phyloP scores from a whole-genome alignment of 1,140 invertebrate species.

The Aphelenchoides fujianensis region DNA sequence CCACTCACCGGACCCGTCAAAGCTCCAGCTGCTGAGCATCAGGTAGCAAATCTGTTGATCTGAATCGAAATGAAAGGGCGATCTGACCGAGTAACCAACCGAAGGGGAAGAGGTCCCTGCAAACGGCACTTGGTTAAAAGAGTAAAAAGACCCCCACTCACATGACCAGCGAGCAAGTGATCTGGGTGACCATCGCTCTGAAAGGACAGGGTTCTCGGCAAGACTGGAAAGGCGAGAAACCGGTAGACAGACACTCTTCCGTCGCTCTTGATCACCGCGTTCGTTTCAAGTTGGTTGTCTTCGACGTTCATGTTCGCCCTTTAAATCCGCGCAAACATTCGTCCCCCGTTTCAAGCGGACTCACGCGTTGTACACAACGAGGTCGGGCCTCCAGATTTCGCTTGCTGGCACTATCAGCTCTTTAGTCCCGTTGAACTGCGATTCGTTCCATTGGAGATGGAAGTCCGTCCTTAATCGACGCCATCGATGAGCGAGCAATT shows the following conservation, averaged over 20 bases:
- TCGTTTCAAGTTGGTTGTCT: constrained; percentile 59
- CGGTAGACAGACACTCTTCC: constrained; percentile 56
- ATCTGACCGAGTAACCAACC: constrained; percentile 22
- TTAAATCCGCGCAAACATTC: too few species aligned
- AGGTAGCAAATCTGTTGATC: constrained; percentile 61
- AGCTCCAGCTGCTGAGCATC: constrained; percentile 58
- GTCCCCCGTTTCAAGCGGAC: too few species aligned
- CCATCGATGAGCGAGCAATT: too few species aligned
- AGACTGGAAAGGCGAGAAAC: too few species aligned
- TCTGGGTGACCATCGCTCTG: constrained; percentile 60
- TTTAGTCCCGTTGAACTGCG: constrained; percentile 42
- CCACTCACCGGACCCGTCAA: constrained; percentile 56
- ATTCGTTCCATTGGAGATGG: constrained; percentile 42
- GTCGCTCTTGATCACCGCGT: constrained; percentile 52
- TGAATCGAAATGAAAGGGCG: constrained; percentile 43
- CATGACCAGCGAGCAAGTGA: constrained; percentile 54
- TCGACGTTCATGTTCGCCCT: constrained; percentile 61
- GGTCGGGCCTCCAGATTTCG: constrained; percentile 53
- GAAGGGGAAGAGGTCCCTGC: constrained; percentile 17
- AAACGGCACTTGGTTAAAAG: too few species aligned
- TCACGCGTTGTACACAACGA: constrained; percentile 53
- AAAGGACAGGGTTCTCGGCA: too few species aligned
- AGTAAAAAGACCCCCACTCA: too few species aligned
- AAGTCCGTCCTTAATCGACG: too few species aligned
- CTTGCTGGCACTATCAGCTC: constrained; percentile 46